phyloP scores from a whole-genome alignment of 1,140 invertebrate species.

The Meloidogyne exigua region DNA sequence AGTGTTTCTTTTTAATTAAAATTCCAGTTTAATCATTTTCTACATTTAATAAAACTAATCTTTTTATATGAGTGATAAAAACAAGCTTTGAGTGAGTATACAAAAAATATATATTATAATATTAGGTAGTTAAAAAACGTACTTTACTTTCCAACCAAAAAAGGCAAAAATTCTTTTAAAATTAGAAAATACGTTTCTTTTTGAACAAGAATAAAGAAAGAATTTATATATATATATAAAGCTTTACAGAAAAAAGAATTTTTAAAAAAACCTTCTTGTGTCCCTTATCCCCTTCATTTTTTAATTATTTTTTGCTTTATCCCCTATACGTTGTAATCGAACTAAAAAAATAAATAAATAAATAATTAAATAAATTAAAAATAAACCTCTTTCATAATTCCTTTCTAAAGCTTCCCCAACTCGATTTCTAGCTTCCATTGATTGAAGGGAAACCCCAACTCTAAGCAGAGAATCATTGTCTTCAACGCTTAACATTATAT shows the following conservation, averaged over 20 bases:
- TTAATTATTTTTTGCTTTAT: not conserved
- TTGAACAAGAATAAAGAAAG: not conserved
- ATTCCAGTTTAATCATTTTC: no score
- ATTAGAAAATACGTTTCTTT: no score
- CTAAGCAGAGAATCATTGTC: constrained; percentile 57
- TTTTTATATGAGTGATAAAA: no score
- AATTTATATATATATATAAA: no score
- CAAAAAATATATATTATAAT: no score
- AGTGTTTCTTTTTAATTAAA: no score
- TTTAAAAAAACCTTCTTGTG: not conserved
- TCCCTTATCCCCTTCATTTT: not conserved
- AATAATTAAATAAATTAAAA: not conserved
- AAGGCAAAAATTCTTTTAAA: no score
- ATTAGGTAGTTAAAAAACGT: no score
- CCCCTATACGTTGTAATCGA: not conserved
- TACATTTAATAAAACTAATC: no score
- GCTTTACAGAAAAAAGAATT: no score
- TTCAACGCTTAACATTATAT: constrained; percentile 62
- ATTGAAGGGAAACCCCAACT: constrained; percentile 49
- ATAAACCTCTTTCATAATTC: constrained; percentile 61
- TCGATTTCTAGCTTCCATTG: constrained; percentile 63
- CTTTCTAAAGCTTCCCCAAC: constrained; percentile 61
- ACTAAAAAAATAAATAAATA: constrained; percentile 1
- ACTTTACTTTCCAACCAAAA: no score
- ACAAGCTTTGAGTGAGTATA: not conserved